These are phyloP conservation scores for Macrobrachium nipponense DNA, from an alignment of 1,140 invertebrate species.

Conservation along the genomic window DNA sequence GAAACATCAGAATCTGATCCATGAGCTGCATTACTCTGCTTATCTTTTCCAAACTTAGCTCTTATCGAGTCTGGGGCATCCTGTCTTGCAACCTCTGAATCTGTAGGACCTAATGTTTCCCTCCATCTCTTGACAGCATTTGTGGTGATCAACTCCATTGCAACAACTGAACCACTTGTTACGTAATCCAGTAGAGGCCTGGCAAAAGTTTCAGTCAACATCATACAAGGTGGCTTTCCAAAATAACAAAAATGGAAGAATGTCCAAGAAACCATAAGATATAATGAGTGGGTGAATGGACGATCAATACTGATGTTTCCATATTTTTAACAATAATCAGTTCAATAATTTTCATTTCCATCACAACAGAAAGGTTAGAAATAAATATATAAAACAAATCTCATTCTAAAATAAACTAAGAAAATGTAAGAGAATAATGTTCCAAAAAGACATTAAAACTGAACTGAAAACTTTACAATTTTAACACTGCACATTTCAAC, in stretches of 20 bases:
- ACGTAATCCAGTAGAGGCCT: conserved; percentile 75
- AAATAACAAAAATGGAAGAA: too few species aligned
- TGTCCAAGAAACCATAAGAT: too few species aligned
- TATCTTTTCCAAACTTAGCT: conserved; percentile 80
- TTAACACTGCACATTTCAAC: neutral
- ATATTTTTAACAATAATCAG: neutral
- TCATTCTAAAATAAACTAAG: neutral
- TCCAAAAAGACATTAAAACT: too few species aligned
- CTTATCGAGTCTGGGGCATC: conserved; percentile 76
- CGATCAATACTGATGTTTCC: neutral
- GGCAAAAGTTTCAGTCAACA: neutral
- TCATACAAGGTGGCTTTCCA: too few species aligned
- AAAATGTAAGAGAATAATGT: too few species aligned
- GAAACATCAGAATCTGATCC: conserved; percentile 74
- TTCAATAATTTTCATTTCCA: neutral
- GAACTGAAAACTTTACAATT: too few species aligned
- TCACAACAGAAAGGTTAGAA: neutral
- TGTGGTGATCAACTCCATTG: conserved; percentile 81
- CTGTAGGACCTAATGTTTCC: conserved; percentile 76
- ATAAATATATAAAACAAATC: neutral
- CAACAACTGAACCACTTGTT: conserved; percentile 79
- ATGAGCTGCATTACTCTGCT: conserved; percentile 79
- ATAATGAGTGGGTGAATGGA: too few species aligned
- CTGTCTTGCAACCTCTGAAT: conserved; percentile 75
- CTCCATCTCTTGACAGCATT: conserved; percentile 76